A percentile compares a stretch with the other conserved stretches of the same genome.
These are phyloP conservation scores for Leptoteleia sp. DNA, from an alignment of 1,140 invertebrate genomes.

Conservation along the genomic window DNA sequence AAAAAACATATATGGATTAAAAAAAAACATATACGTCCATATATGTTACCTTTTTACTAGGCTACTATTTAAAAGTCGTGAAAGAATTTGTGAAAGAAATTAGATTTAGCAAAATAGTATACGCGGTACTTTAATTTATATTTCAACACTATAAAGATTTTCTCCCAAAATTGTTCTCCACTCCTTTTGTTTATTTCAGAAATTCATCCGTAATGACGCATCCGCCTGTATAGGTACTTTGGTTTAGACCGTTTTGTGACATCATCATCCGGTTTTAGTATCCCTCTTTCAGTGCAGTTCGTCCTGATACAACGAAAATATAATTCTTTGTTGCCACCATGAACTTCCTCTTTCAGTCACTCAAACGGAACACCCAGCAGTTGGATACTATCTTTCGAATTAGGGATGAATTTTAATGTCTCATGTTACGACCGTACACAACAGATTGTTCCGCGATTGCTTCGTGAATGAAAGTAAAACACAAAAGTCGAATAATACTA, in stretches of 20 bases:
- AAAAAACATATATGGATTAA: too few relatives aligned
- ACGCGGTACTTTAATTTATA: too few relatives aligned
- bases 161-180: background rate
- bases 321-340: constrained; percentile 45
- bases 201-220: constrained; percentile 56
- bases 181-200: constrained; percentile 30
- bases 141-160: too few relatives aligned
- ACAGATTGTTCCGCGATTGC: too few relatives aligned
- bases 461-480: too few relatives aligned
- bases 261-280: constrained; percentile 56
- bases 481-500: too few relatives aligned
- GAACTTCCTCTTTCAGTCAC: constrained; percentile 50
- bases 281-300: constrained; percentile 20
- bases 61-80: too few relatives aligned
- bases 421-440: constrained; percentile 30
- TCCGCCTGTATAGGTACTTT: constrained; percentile 26
- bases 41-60: too few relatives aligned
- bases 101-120: too few relatives aligned
- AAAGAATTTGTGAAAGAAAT: too few relatives aligned
- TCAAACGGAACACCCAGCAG: constrained; percentile 38
- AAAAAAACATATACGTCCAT: too few relatives aligned
- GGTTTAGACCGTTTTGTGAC: constrained; percentile 52
- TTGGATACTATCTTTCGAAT: constrained; percentile 34
- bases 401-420: constrained; percentile 48
- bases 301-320: constrained; percentile 26